phyloP scores from a whole-genome alignment of 2,888 invertebrate genomes.

The Cataglyphis altisquamis region DNA sequence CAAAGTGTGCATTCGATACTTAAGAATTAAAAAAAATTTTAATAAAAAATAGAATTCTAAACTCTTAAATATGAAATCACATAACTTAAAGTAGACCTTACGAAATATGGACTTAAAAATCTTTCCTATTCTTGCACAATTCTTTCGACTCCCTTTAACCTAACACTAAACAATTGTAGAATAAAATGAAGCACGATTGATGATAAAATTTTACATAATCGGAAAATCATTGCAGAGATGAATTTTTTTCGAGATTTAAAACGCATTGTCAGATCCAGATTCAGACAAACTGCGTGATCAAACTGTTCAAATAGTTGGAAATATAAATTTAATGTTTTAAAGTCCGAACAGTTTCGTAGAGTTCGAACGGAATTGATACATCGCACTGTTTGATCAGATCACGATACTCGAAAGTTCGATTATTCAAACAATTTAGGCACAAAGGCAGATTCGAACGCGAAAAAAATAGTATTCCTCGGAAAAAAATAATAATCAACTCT shows the following conservation, averaged over 20 bases:
- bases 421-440: neutral
- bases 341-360: neutral
- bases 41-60: neutral
- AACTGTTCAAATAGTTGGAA: conserved; percentile 7
- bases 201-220: neutral
- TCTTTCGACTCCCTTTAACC: neutral
- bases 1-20: neutral
- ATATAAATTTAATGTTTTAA: neutral
- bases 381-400: neutral
- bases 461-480: neutral
- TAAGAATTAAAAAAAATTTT: neutral
- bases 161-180: conserved; percentile 4
- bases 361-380: neutral
- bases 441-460: neutral
- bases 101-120: neutral
- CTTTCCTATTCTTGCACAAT: conserved; percentile 18
- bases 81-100: neutral
- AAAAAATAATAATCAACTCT: neutral
- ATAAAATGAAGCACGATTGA: neutral
- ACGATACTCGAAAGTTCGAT: neutral
- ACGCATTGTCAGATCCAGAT: neutral
- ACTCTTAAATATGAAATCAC: neutral
- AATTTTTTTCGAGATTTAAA: conserved; percentile 11
- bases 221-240: neutral
- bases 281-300: conserved; percentile 15